Evolutionary conservation across 2,888 invertebrate species (phyloP), one percentile per base, ranked within the genome.

Genomic region (Philaethria dido): DNA sequence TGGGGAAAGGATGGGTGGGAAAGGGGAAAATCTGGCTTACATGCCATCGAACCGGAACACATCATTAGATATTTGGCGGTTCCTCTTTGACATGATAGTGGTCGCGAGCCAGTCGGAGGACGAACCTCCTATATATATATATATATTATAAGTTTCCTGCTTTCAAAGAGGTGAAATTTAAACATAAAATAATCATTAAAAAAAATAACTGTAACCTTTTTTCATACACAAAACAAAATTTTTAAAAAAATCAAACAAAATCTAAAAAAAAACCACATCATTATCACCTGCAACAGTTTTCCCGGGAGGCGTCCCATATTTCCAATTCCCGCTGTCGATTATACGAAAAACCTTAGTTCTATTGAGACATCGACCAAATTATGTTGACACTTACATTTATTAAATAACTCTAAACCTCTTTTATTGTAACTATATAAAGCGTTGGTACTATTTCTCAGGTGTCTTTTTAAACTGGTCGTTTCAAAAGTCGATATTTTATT

Each of bases 401-500:
- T 13, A 60, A 39, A 18, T 0, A 13, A 18, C 22, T n/a, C 45
- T 11, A 69, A 71, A 62, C 16, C 20, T 62, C 54, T 62, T 44
- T 45, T 74, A 73, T 48, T 47, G 8, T 20, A 29, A 50, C 50
- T 8, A 22, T 25, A 55, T 66, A 69, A 13, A 62, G 72, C 69
- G 59, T 62, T 62, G 33, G 29, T 63, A 57, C 33, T 22, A 66
- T 33, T 66, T 55, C 74, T 77, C 69, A 64, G 16, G 66, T 66
- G 39, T 69, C 69, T 20, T 60, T 42, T 36, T 75, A 67, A 33
- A 68, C 42, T 81, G 80, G 86, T 67, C 67, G 68, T 13, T 73
- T 78, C 80, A 79, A 79, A 83, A 85, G 82, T 85, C 86, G 84
- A 89, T 89, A 89, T 89, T 88, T 87, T 88, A 87, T 87, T 85